A percentile compares a stretch with the other conserved stretches of the same genome.
These are phyloP conservation scores for Acanthococcus lagerstroemiae DNA, from an alignment of 2,888 invertebrate species.

Conservation along the genomic window DNA sequence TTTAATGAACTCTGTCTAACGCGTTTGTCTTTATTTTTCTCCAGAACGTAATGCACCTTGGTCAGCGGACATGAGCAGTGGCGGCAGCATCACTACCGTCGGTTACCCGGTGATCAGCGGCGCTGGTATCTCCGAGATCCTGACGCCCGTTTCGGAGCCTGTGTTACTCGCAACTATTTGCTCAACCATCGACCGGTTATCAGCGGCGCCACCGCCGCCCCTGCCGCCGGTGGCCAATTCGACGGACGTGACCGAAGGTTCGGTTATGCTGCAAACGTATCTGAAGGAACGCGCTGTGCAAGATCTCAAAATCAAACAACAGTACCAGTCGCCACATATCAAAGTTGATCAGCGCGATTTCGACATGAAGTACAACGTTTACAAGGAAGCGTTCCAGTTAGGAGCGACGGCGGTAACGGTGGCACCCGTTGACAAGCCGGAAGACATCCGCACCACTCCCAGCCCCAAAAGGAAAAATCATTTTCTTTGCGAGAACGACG, in stretches of 20 bases:
- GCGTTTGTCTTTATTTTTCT: not conserved
- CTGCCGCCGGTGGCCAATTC: slow-evolving; percentile 24
- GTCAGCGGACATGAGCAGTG: too few species aligned
- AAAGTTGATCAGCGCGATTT: slow-evolving; percentile 3
- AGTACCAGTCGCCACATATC: slow-evolving; percentile 40
- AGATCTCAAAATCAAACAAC: slow-evolving; percentile 61
- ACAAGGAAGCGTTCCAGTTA: slow-evolving; percentile 5
- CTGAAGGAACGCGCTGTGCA: slow-evolving; percentile 60
- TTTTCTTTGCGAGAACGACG: not conserved
- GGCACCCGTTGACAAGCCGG: not conserved
- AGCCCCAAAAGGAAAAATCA: slow-evolving; percentile 1
- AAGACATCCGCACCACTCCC: not conserved
- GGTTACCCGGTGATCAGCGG: not conserved
- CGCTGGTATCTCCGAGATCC: slow-evolving; percentile 47
- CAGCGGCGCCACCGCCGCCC: slow-evolving; percentile 36
- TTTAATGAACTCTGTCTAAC: too few species aligned
- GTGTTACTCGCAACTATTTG: slow-evolving; percentile 51
- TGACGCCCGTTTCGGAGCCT: slow-evolving; percentile 53
- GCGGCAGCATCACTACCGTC: not conserved
- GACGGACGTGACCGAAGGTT: slow-evolving; percentile 32
- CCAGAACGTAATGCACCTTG: not conserved
- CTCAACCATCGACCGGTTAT: slow-evolving; percentile 53
- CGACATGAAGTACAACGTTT: slow-evolving; percentile 1
- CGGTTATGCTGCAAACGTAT: slow-evolving; percentile 54
- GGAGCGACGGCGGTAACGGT: not conserved